Evolutionary conservation across 1,140 invertebrate species (phyloP).

Genomic region (Drosophila punjabiensis): DNA sequence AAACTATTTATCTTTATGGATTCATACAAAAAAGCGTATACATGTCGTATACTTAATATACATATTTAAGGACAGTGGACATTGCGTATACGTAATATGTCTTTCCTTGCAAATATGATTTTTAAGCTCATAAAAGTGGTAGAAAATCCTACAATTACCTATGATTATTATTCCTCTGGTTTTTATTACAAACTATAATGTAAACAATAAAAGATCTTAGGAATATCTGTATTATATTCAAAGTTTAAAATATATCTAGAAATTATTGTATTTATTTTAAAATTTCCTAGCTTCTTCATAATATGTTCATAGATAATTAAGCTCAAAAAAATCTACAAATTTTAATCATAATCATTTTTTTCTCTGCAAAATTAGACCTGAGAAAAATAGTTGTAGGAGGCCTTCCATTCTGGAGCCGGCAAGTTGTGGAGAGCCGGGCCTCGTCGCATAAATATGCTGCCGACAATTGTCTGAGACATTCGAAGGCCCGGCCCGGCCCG

Average conservation of each 20-base stretch:
- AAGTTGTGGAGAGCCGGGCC: constrained; percentile 31
- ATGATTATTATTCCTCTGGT: too few species aligned
- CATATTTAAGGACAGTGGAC: too few species aligned
- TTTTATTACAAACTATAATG: too few species aligned
- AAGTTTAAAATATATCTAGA: too few species aligned
- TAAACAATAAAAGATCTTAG: too few species aligned
- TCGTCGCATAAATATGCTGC: constrained; percentile 76
- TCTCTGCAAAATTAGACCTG: constrained; percentile 22
- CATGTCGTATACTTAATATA: constrained; percentile 17
- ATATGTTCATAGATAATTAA: too few species aligned
- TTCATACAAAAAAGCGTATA: too few species aligned
- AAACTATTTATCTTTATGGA: too few species aligned
- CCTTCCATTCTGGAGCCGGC: background rate
- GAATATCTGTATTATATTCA: too few species aligned
- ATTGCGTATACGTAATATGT: background rate
- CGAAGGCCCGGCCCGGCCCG: constrained; percentile 50
- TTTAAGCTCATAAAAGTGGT: too few species aligned
- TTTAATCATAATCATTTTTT: background rate
- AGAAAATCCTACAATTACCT: too few species aligned
- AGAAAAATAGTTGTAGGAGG: constrained; percentile 16
- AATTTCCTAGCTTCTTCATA: background rate
- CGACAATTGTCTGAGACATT: constrained; percentile 79
- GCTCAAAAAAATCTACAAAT: background rate
- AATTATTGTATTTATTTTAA: too few species aligned
- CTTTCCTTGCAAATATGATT: background rate